Base-by-base conservation (phyloP, 2,113 vertebrate genomes). In the Phyllostomus discolor region DNA sequence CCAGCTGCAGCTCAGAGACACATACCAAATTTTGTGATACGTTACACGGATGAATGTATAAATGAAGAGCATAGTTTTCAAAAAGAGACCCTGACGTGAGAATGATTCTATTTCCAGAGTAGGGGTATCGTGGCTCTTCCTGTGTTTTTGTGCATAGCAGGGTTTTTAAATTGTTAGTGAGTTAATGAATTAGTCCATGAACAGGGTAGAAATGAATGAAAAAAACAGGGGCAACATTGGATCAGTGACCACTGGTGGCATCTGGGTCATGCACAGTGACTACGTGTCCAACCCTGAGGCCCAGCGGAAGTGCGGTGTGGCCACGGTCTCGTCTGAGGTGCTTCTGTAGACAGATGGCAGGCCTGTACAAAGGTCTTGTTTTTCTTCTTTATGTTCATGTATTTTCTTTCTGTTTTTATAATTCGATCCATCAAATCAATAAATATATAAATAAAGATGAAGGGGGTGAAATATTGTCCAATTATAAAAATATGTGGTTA, bases 211-310 rank as follows among this genome's bases (percentile, higher is more conserved):
- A 52, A 15, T 52, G 54, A 16, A 41, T 70, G 28, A 43, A 46
- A 22, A 22, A 67, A 26, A 10, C 20, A 28, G 16, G 28, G 41
- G 16, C 0, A 0, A 1, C 24, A 5, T 2, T 50, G 41, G 22
- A 17, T 48, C 0, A 0, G 0, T 62, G 66, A 46, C 38, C 4
- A 1, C 48, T 35, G 62, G 35, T 12, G 33, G 50, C 10, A 0
- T 28, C 26, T 31, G 83, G 33, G 8, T 62, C 28, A 1, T 7
- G 10, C 8, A 10, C 0, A 0, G 10, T 43, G 38, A 50, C 28
- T 31, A 38, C 0, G 0, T 35, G 1, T 50, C 31, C 3, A 80
- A 35, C 41, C 79, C 70, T n/a, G 62, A 73, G 46, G 48, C 67
- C 78, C 70, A 33, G 0, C 19, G 12, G 7, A 28, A 20, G 31